Percentiles rank a stretch among this genome's conserved stretches.
Evolutionary conservation across 1,140 invertebrate species (phyloP).

Genomic region (Magallana angulata): DNA sequence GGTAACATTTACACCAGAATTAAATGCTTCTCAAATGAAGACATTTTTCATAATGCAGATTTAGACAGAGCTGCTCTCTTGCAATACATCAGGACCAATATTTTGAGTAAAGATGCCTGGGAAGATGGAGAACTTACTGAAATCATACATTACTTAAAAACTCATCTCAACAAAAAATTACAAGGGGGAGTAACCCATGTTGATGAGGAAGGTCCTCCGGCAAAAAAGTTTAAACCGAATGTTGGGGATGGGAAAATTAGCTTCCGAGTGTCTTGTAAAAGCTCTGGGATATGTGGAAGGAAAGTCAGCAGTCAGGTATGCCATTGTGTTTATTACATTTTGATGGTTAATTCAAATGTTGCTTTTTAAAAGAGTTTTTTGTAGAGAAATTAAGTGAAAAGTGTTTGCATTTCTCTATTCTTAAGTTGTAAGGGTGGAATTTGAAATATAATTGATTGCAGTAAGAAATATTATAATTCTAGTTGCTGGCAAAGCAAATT

Average conservation of each 20-base stretch:
- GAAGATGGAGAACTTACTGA: background rate
- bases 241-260: background rate
- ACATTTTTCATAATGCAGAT: background rate
- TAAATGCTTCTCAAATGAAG: too few species aligned
- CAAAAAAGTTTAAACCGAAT: background rate
- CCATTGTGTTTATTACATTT: too few species aligned
- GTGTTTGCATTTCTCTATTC: too few species aligned
- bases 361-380: too few species aligned
- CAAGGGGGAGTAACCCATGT: background rate
- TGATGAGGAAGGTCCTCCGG: background rate
- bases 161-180: background rate
- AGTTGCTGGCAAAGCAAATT: constrained; percentile 23
- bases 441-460: too few species aligned
- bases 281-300: background rate
- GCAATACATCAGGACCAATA: background rate
- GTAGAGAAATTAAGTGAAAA: too few species aligned
- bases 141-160: background rate
- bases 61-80: background rate
- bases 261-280: constrained; percentile 17
- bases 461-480: background rate
- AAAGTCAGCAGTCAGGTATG: constrained; percentile 9
- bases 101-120: background rate
- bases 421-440: too few species aligned
- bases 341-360: too few species aligned
- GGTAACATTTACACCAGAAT: too few species aligned